Percentiles rank a stretch among this genome's conserved stretches.
Evolutionary conservation across 2,113 vertebrate genomes (phyloP).

Genomic region (Rhea americana): DNA sequence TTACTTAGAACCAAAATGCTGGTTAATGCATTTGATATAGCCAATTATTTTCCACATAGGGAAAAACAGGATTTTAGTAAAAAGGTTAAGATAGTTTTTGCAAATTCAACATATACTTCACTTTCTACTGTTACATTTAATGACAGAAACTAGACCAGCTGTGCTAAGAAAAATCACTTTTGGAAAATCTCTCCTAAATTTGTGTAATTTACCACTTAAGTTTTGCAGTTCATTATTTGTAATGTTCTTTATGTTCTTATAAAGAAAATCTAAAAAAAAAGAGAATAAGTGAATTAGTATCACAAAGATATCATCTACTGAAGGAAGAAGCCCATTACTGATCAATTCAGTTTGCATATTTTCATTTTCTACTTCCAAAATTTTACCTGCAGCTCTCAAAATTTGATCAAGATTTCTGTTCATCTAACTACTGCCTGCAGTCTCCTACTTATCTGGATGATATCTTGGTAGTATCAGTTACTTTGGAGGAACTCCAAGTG

Average conservation of each 20-base stretch:
- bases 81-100: not conserved
- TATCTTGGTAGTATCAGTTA: not conserved
- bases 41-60: not conserved
- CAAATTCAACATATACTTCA: not conserved
- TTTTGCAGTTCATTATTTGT: not conserved
- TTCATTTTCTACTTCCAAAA: not conserved
- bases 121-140: not conserved
- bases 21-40: not conserved
- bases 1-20: not conserved
- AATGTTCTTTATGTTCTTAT: not conserved
- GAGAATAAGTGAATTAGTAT: not conserved
- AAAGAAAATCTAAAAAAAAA: not conserved
- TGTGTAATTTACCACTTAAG: not conserved
- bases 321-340: not conserved
- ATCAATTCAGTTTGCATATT: not conserved
- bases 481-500: not conserved
- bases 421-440: not conserved
- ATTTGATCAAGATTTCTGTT: not conserved
- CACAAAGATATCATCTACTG: not conserved
- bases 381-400: not conserved
- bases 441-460: not conserved
- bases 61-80: not conserved
- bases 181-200: not conserved
- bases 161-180: not conserved
- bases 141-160: not conserved